Conservation (phyloP, 1,140 invertebrate genomes). For the Penaeus indicus region DNA sequence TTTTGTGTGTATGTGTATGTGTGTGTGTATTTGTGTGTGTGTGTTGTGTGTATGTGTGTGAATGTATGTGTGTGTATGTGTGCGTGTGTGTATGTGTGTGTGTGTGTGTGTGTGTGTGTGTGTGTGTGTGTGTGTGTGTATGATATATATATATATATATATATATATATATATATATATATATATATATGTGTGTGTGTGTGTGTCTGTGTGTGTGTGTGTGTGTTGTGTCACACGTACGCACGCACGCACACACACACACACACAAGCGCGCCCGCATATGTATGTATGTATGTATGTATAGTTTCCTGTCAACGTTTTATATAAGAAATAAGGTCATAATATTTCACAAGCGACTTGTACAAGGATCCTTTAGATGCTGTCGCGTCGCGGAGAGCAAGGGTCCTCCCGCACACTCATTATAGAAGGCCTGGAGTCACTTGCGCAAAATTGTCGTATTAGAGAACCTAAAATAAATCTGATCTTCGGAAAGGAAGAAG, state of each 20-base stretch:
- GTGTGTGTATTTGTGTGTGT: too few relatives aligned
- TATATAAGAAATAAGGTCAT: conserved; percentile 5
- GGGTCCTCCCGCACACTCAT: too few relatives aligned
- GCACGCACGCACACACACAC: neutral
- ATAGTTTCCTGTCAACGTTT: neutral
- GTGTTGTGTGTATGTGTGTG: neutral
- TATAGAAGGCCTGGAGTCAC: too few relatives aligned
- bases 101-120: conserved; percentile 31
- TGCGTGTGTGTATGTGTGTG: conserved; percentile 20
- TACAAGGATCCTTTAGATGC: too few relatives aligned
- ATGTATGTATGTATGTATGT: conserved; percentile 11
- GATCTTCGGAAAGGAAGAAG: too few relatives aligned
- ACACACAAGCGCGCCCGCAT: neutral
- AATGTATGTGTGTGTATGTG: conserved; percentile 4
- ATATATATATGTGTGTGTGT: conserved; percentile 28
- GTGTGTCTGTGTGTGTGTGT: conserved; percentile 24
- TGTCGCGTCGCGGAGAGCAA: too few relatives aligned
- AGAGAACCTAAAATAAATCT: too few relatives aligned
- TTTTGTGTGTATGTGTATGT: neutral
- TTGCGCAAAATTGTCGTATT: too few relatives aligned
- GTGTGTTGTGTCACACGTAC: neutral
- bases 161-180: conserved; percentile 10
- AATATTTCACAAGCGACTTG: neutral
- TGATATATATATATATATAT: conserved; percentile 4
- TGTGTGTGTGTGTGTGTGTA: conserved; percentile 13